Evolutionary conservation across 2,888 invertebrate genomes (phyloP), one percentile per base, ranked within the genome.

Genomic region (Stenolophus ochropezus): DNA sequence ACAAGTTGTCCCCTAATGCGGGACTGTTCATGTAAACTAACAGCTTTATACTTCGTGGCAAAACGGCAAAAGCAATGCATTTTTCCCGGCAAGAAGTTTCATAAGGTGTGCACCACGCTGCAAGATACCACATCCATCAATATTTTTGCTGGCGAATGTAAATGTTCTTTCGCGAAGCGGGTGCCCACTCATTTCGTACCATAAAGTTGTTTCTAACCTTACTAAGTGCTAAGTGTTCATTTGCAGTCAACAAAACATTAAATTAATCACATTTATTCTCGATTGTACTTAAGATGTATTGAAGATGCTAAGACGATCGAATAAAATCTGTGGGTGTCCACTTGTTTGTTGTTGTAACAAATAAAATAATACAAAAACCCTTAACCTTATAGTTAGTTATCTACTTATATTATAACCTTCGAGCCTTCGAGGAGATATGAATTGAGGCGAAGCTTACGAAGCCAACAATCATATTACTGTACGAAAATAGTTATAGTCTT

Each of bases 51-150:
- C 53, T 53, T 51, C 53, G 18, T 42, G 6, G 6, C 8, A 42
- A 75, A n/a, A 53, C 27, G 51, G 75, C 75, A 75, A 75, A 75
- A 51, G 51, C 53, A 75, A 51, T 75, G 75, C 53, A 51, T 75
- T 51, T 75, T 75, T 75, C 16, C 75, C n/a, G 61, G 23, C 2
- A 75, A 25, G 23, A 18, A 49, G 51, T 51, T 51, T 51, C 75
- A 53, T 75, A 75, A 75, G 75, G 75, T 53, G 75, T 25, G 75
- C 75, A 25, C 53, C 14, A 11, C 33, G 33, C 11, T 3, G 23
- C 42, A 5, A 75, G 51, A 75, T 75, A 75, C 51, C 75, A 75
- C 75, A 75, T 75, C 51, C 53, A 75, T 75, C 75, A 75, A 75
- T 75, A 75, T 75, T 75, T 75, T 75, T 75, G 21, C 75, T 27